Conservation (phyloP, 1,140 invertebrate genomes). For the Micrasema longulum region DNA sequence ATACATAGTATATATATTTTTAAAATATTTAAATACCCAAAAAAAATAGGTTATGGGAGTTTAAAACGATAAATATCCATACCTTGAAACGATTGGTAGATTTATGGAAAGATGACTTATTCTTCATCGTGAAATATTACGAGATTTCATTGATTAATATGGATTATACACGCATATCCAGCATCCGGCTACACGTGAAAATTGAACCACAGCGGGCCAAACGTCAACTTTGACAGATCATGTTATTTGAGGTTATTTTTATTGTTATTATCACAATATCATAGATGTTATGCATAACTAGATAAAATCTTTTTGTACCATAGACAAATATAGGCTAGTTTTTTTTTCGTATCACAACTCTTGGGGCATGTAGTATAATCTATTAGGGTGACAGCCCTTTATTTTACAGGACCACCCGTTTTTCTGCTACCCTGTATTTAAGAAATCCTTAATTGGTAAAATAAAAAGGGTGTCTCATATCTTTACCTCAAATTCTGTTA, state of each 20-base stretch:
- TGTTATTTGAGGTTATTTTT: not conserved
- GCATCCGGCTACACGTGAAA: constrained; percentile 22
- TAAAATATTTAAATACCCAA: not conserved
- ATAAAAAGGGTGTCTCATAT: no score
- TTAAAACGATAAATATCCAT: constrained; percentile 48
- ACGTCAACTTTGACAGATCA: constrained; percentile 34
- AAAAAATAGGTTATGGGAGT: not conserved
- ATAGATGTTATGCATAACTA: not conserved
- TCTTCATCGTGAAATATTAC: constrained; percentile 73
- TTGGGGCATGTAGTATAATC: no score
- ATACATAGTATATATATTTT: no score
- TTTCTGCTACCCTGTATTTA: no score
- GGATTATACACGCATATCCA: constrained; percentile 16
- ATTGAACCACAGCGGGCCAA: no score
- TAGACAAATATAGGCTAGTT: no score
- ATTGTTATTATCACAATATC: not conserved
- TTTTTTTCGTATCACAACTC: no score
- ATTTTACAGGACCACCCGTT: no score
- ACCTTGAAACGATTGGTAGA: constrained; percentile 85
- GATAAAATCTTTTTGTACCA: not conserved
- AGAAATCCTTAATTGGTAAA: no score
- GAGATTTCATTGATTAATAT: constrained; percentile 39
- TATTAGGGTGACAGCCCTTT: no score
- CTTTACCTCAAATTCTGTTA: no score
- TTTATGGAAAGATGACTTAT: constrained; percentile 82